These are phyloP conservation scores for Steinernema feltiae DNA, from an alignment of 1,140 invertebrate genomes.

Conservation along the genomic window DNA sequence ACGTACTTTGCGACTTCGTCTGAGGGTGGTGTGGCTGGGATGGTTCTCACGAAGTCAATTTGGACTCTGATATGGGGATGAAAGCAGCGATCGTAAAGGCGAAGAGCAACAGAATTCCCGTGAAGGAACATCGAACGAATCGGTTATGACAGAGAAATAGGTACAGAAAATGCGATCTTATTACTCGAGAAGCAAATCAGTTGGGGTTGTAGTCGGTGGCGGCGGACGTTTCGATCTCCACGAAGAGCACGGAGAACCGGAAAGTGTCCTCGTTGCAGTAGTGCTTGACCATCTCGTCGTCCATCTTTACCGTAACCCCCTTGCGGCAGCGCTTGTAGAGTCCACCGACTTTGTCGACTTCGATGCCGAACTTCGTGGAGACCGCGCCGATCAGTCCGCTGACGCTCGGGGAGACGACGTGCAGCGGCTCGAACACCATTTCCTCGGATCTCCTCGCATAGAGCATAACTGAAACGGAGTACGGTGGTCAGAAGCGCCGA, in stretches of 20 bases:
- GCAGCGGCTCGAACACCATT: slow-evolving; percentile 86
- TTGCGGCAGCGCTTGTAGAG: slow-evolving; percentile 98
- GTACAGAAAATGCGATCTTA: slow-evolving; percentile 3
- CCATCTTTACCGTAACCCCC: slow-evolving; percentile 88
- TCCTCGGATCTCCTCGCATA: slow-evolving; percentile 92
- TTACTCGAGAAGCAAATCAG: not conserved
- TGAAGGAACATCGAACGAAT: not conserved
- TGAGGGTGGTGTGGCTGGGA: slow-evolving; percentile 22
- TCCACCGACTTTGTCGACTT: slow-evolving; percentile 90
- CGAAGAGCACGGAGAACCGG: slow-evolving; percentile 64
- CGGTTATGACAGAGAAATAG: not conserved
- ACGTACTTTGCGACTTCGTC: slow-evolving; percentile 27
- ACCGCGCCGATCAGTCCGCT: slow-evolving; percentile 85
- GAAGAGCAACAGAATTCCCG: not conserved
- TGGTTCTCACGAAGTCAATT: slow-evolving; percentile 29
- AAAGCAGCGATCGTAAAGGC: not conserved
- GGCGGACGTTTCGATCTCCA: slow-evolving; percentile 55
- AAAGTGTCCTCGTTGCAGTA: slow-evolving; percentile 97
- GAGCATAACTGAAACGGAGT: slow-evolving; percentile 84
- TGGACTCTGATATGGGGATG: not conserved
- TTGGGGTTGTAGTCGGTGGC: slow-evolving; percentile 15
- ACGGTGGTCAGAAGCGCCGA: slow-evolving; percentile 12
- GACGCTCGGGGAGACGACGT: slow-evolving; percentile 87
- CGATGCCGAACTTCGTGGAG: slow-evolving; percentile 98
- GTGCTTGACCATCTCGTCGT: slow-evolving; percentile 94